Evolutionary conservation across 2,888 invertebrate genomes (phyloP).

Genomic region (Apamea monoglypha): DNA sequence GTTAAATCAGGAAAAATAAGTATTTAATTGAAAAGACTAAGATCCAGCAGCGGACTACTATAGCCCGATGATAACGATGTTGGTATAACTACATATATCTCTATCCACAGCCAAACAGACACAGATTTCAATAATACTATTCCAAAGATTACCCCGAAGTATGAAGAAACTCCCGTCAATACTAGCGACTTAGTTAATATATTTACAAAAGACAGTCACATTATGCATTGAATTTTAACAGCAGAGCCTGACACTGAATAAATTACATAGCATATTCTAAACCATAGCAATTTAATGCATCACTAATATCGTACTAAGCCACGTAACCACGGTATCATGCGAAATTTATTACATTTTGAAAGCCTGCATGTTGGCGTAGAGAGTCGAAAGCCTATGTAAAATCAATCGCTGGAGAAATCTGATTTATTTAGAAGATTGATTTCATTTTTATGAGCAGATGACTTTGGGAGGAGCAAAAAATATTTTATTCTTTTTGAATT

Average conservation of each 20-base stretch:
- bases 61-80: too few relatives aligned
- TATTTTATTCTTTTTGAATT: background rate
- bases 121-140: background rate
- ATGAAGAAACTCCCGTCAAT: background rate
- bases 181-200: conserved; percentile 8
- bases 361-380: conserved; percentile 21
- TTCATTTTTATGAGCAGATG: conserved; percentile 22
- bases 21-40: background rate
- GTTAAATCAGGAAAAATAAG: background rate
- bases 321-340: conserved; percentile 31
- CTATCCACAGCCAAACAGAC: background rate
- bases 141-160: background rate
- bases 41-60: background rate
- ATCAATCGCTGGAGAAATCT: conserved; percentile 34
- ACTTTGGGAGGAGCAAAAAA: background rate
- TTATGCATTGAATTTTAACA: conserved; percentile 46
- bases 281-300: conserved; percentile 54
- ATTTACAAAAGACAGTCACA: conserved; percentile 17
- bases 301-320: conserved; percentile 44
- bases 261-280: conserved; percentile 45
- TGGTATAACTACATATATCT: background rate
- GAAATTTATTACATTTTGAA: conserved; percentile 43
- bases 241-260: conserved; percentile 42
- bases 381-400: conserved; percentile 25
- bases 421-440: conserved; percentile 43